Base-by-base conservation (phyloP, 2,113 vertebrate species). In the Chauna torquata region DNA sequence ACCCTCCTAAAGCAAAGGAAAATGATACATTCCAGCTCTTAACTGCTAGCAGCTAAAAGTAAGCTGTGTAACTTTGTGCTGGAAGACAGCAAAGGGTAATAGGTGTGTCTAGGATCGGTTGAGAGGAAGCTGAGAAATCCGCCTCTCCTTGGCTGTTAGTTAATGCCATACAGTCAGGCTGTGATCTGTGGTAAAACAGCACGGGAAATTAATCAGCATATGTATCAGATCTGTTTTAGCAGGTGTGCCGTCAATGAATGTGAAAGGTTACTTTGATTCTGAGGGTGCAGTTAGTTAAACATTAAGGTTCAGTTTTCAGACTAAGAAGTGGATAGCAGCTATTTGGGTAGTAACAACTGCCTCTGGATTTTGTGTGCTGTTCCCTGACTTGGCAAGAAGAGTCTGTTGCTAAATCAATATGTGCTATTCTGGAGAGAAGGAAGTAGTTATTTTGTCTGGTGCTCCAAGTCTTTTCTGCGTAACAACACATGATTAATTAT, bases 361-460 rank as follows among this genome's bases (percentile, higher is more conserved):
- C 49, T 59, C 52, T 20, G n/a, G 72, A 42, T 59, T 32, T 57
- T 23, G 4, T 58, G 34, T 76, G 65, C 74, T 82, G 1, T 70
- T 88, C 68, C 83, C 86, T 92, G 62, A 47, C 57, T 81, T 87
- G 91, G 83, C 88, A 76, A 5, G 3, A 62, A 90, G 57, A 65
- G 36, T 57, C 34, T 82, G 36, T 30, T 87, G 45, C 70, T 65
- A 76, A 96, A 79, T 44, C 83, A 91, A 30, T 49, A 74, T 32
- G 50, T 72, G 64, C 70, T 82, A 6, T 38, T 72, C 61, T 80
- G 74, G 64, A 61, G 61, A 92, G 83, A 89, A 88, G 70, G 50
- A 88, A 94, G 28, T 61, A 58, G 81, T 92, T 84, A 44, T 89
- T 94, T 94, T 76, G 78, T 78, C 94, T 89, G 74, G 94, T 70